These are phyloP conservation scores for Cyrtodaria siliqua DNA, from an alignment of 2,888 invertebrate species.

Conservation along the genomic window DNA sequence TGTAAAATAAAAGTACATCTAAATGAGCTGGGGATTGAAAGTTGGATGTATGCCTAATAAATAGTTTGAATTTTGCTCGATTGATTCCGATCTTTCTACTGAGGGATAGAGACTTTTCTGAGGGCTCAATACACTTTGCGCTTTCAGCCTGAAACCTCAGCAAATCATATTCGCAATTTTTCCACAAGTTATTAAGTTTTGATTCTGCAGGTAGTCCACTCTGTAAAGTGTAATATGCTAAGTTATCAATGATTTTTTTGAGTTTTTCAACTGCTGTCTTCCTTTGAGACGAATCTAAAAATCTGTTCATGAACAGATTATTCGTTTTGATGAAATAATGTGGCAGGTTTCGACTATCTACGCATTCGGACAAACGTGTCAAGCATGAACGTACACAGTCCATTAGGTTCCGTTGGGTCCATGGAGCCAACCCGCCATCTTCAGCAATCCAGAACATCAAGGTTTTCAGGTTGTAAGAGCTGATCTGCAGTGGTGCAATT, in stretches of 20 bases:
- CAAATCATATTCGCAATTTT: neutral
- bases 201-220: neutral
- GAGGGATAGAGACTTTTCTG: no score
- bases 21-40: no score
- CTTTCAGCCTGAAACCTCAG: no score
- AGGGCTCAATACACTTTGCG: no score
- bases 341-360: neutral
- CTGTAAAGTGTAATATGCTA: neutral
- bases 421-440: constrained; percentile 9
- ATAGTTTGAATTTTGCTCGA: no score
- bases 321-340: constrained; percentile 27
- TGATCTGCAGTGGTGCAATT: constrained; percentile 20
- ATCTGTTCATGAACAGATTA: constrained; percentile 23
- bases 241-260: neutral
- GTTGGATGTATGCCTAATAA: no score
- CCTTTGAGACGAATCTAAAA: neutral
- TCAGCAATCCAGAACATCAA: constrained; percentile 30
- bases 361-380: neutral
- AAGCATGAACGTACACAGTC: constrained; percentile 5
- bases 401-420: constrained; percentile 8
- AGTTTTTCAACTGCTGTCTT: constrained; percentile 6
- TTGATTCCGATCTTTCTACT: no score
- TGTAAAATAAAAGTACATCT: no score
- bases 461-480: constrained; percentile 33
- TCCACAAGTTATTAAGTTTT: neutral